Evolutionary conservation across 2,113 vertebrate species (phyloP).

Genomic region (Girardinichthys multiradiatus): DNA sequence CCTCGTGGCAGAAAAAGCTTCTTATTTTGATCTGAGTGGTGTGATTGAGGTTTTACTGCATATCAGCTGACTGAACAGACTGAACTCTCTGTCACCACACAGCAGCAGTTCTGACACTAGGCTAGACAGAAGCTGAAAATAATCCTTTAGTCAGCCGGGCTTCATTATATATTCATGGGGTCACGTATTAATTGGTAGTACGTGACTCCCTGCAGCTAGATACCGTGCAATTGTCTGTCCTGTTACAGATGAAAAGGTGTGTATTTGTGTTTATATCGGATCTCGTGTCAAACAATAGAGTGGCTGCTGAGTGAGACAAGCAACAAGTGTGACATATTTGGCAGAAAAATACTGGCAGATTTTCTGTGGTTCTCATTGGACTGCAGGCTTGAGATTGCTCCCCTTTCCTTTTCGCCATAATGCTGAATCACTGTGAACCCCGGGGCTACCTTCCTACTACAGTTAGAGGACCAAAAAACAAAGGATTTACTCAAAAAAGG

Average conservation of each 20-base stretch:
- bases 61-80: slow-evolving; percentile 27
- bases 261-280: slow-evolving; percentile 27
- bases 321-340: slow-evolving; percentile 27
- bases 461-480: slow-evolving; percentile 26
- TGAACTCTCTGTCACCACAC: slow-evolving; percentile 37
- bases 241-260: slow-evolving; percentile 33
- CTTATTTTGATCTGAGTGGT: slow-evolving; percentile 71
- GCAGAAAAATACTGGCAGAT: neutral
- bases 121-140: slow-evolving; percentile 11
- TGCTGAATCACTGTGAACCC: slow-evolving; percentile 31
- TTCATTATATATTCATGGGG: slow-evolving; percentile 3
- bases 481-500: neutral
- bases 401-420: slow-evolving; percentile 8
- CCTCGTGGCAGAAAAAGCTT: slow-evolving; percentile 56
- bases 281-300: slow-evolving; percentile 40
- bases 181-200: slow-evolving; percentile 1
- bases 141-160: slow-evolving; percentile 5
- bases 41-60: slow-evolving; percentile 49
- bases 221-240: slow-evolving; percentile 6
- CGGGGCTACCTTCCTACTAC: slow-evolving; percentile 12
- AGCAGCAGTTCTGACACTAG: slow-evolving; percentile 10
- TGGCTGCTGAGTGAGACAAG: slow-evolving; percentile 23
- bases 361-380: slow-evolving; percentile 1
- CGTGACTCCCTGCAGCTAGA: slow-evolving; percentile 18
- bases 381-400: slow-evolving; percentile 15